Conservation (phyloP, 1,140 invertebrate genomes). For the Zaprionus africanus region DNA sequence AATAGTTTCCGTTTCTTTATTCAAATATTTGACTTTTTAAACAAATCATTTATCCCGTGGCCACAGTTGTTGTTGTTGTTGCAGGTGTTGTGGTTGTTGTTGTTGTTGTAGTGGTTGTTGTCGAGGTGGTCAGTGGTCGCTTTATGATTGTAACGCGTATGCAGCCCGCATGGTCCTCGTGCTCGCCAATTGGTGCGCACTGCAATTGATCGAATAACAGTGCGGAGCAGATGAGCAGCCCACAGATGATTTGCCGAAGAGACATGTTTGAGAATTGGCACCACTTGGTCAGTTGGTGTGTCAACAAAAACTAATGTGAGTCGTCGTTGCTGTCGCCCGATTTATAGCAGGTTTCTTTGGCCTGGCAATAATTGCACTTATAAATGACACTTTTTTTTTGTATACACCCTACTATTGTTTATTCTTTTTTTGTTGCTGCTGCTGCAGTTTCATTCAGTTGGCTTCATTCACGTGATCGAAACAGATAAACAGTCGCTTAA, state of each 20-base stretch:
- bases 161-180: constrained; percentile 64
- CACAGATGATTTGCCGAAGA: not conserved
- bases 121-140: constrained; percentile 26
- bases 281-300: constrained; percentile 11
- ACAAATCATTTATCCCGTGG: constrained; percentile 41
- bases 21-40: not conserved
- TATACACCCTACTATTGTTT: not conserved
- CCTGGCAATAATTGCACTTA: constrained; percentile 3
- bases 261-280: not conserved
- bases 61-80: constrained; percentile 28
- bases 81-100: constrained; percentile 31
- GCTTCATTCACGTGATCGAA: not conserved
- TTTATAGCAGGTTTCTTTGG: constrained; percentile 40
- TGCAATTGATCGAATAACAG: constrained; percentile 1
- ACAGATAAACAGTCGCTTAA: constrained; percentile 13
- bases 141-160: constrained; percentile 63
- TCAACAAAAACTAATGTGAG: constrained; percentile 23
- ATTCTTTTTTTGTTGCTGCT: not conserved
- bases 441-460: constrained; percentile 8
- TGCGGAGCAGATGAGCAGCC: constrained; percentile 15
- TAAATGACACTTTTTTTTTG: constrained; percentile 1
- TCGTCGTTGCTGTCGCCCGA: not conserved
- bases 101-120: constrained; percentile 55
- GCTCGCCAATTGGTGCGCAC: constrained; percentile 50
- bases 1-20: constrained; percentile 10